Evolutionary conservation across 1,140 invertebrate species (phyloP), one percentile per base, ranked within the genome.

Genomic region (Macrotrachela quadricornifera): DNA sequence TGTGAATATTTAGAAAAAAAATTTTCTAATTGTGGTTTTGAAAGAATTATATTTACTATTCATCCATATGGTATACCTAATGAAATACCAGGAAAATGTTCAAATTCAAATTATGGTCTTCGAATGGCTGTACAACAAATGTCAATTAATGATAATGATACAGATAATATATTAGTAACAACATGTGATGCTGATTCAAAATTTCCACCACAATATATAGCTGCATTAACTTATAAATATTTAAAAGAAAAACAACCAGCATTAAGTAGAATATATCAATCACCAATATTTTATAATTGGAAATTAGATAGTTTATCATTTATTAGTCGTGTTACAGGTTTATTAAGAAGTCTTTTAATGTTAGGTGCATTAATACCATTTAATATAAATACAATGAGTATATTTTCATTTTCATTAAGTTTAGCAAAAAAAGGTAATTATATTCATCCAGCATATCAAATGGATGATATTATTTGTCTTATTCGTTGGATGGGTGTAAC

Each of bases 341-440:
- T 60, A n/a, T 37, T 59, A 9, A 39, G 59, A 40, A 53, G 54
- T 18, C 57, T 61, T 49, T 61, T 61, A 45, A 61, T 61, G 59
- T 60, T 61, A 51, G 59, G 59, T 15, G 59, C 56, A 21, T 49
- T 61, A 6, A 61, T 61, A 42, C 59, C 59, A 42, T 59, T 55
- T 55, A 61, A 61, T 44, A 61, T 61, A 53, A 61, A 61, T 57
- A 61, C 60, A 3, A 61, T 61, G 59, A 57, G 54, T 44, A 53
- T 61, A 37, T 61, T 61, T 41, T 58, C 59, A 11, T 45, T 60
- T 11, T 59, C 51, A 6, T 42, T 61, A 30, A 46, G 61, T 10
- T 54, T 59, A 17, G 55, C 57, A 41, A 57, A 57, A 10, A 56
- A 57, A 46, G 60, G 61, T 39, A 61, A 61, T 48, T 50, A 43